Evolutionary conservation across 2,113 vertebrate genomes (phyloP), one percentile per base, ranked within the genome.

Genomic region (Hypanus sabinus): DNA sequence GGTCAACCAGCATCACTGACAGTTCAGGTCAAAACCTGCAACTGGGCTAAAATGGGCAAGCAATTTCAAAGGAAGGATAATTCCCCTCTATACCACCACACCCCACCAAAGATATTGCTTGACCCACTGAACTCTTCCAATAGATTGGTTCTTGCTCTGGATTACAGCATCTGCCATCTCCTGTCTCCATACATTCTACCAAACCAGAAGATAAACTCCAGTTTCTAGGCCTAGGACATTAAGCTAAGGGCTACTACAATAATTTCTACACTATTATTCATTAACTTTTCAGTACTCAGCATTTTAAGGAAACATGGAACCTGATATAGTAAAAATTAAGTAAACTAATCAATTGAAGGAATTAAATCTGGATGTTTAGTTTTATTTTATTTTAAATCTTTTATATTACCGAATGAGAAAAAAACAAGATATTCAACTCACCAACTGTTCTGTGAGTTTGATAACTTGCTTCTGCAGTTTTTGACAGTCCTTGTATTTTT

Each of bases 401-500:
- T 68, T 36, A 16, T 77, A 94, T 81, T 27, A 38, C 22, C 73
- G 27, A 46, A 33, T 87, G 62, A 27, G 27, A 36, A 71, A 46
- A 46, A 94, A 87, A 27, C 73, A n/a, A 36, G 38, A 68, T n/a
- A 87, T 30, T 93, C 24, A 94, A 97, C 98, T 96, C 96, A 99
- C 98, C 95, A 97, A 97, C 94, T 98, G 98, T 65, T 99, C 98
- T 80, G 97, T 97, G 94, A 98, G 97, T 94, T 97, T 98, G 87
- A 97, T 96, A 94, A 99, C 97, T 97, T 99, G 98, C 95, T 98
- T 99, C 94, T 99, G 99, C 94, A 99, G 97, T 94, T 97, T 97
- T 95, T 99, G 98, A 94, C 99, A 99, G 95, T 99, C 99, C 96
- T 99, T 99, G 95, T 98, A 99, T 95, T 99, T 99, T 95, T 99